Conservation (phyloP, 2,888 invertebrate species). For the Allophyes oxyacanthae region DNA sequence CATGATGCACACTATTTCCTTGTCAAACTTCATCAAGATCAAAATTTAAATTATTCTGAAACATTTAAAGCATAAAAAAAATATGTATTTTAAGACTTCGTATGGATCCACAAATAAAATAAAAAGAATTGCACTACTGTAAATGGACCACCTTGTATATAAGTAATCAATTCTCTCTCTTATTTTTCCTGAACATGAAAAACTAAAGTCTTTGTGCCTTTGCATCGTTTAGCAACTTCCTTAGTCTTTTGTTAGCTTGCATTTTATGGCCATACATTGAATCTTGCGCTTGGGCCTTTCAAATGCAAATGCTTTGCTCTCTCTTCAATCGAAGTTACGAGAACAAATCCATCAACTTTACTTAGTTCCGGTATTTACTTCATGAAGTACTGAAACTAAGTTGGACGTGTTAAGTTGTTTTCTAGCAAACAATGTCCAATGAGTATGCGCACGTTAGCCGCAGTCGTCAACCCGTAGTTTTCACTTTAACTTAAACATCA, state of each 20-base stretch:
- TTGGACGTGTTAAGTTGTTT: slow-evolving; percentile 25
- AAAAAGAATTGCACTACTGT: no score
- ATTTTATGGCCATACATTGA: slow-evolving; percentile 10
- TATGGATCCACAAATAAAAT: no score
- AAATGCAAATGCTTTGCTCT: background rate
- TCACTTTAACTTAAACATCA: slow-evolving; percentile 28
- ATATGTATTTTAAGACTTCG: no score
- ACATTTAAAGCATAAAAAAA: no score
- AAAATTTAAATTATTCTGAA: no score
- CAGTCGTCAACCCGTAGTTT: slow-evolving; percentile 16
- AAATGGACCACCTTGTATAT: no score
- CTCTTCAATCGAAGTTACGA: background rate
- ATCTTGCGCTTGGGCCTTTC: slow-evolving; percentile 18
- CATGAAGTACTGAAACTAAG: slow-evolving; percentile 11
- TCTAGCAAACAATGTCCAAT: slow-evolving; percentile 18
- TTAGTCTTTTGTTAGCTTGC: background rate
- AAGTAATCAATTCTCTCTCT: no score
- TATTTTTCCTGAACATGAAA: no score
- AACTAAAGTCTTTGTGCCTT: no score
- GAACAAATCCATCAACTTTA: slow-evolving; percentile 17
- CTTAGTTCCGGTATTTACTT: slow-evolving; percentile 1
- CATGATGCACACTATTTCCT: no score
- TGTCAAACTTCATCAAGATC: no score
- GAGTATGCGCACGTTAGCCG: slow-evolving; percentile 12
- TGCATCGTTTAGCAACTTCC: no score